These are phyloP conservation scores for Enoplolaimus lenunculus DNA, from an alignment of 2,888 invertebrate species.

Conservation along the genomic window DNA sequence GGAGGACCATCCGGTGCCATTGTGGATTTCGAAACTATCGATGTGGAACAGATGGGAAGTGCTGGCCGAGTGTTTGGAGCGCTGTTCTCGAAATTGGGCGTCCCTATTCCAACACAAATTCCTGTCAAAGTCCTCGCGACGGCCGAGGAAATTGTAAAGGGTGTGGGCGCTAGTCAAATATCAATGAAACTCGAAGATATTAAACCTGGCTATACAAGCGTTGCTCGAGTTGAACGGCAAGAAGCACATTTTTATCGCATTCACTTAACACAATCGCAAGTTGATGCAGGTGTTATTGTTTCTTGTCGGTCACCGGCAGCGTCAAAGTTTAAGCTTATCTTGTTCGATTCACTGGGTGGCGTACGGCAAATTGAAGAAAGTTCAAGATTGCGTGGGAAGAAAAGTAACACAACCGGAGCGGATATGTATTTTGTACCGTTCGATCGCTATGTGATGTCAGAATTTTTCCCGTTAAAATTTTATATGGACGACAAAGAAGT, in stretches of 20 bases:
- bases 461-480: conserved; percentile 37
- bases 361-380: conserved; percentile 31
- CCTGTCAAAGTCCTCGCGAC: conserved; percentile 29
- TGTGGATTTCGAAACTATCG: conserved; percentile 35
- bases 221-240: conserved; percentile 18
- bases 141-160: conserved; percentile 18
- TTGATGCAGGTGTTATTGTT: conserved; percentile 34
- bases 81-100: conserved; percentile 38
- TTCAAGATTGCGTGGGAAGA: conserved; percentile 25
- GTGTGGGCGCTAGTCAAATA: neutral
- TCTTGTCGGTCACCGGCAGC: conserved; percentile 33
- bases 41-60: conserved; percentile 37
- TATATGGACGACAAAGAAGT: conserved; percentile 39
- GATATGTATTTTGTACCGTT: conserved; percentile 40
- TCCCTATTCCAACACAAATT: conserved; percentile 40
- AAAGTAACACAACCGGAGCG: conserved; percentile 34
- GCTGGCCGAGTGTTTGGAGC: conserved; percentile 40
- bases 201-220: neutral
- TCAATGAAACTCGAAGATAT: conserved; percentile 1
- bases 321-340: conserved; percentile 39
- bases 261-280: conserved; percentile 27
- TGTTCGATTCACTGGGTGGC: conserved; percentile 40
- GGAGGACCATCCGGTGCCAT: conserved; percentile 34
- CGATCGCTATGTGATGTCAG: conserved; percentile 33
- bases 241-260: conserved; percentile 20